Conservation (phyloP, 2,113 vertebrate species). For the Pteronura brasiliensis region DNA sequence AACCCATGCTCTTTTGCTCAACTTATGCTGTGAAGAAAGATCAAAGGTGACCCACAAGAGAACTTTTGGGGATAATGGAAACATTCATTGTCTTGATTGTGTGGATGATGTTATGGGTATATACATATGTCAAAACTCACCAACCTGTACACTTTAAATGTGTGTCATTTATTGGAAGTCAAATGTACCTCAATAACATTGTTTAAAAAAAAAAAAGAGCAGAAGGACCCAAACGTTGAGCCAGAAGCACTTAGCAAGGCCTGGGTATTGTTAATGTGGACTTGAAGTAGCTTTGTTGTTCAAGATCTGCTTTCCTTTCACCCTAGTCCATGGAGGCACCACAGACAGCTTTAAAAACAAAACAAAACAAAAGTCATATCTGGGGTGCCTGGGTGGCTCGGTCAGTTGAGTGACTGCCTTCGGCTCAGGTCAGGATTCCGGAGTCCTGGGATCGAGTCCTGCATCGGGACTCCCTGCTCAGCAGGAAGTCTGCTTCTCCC, state of each 20-base stretch:
- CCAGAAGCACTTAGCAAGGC: neutral
- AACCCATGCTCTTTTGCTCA: neutral
- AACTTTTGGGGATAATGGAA: neutral
- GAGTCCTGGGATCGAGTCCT: neutral
- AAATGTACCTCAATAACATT: neutral
- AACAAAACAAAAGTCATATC: too few species aligned
- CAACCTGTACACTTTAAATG: neutral
- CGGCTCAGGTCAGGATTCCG: neutral
- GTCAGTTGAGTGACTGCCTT: neutral
- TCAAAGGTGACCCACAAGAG: neutral
- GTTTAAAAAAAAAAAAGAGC: neutral
- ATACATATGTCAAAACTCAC: neutral
- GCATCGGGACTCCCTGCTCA: neutral
- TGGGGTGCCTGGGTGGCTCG: neutral
- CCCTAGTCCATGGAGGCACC: neutral
- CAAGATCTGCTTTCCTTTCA: neutral
- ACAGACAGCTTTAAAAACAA: neutral
- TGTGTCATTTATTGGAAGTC: neutral
- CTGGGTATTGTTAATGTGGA: neutral
- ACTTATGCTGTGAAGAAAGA: neutral
- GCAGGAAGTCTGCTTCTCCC: neutral
- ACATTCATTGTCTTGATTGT: neutral
- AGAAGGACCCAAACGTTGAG: neutral
- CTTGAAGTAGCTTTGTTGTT: neutral
- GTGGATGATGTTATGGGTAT: neutral